Evolutionary conservation across 1,140 invertebrate genomes (phyloP), one percentile per base, ranked within the genome.

Genomic region (Trissolcus basalis): DNA sequence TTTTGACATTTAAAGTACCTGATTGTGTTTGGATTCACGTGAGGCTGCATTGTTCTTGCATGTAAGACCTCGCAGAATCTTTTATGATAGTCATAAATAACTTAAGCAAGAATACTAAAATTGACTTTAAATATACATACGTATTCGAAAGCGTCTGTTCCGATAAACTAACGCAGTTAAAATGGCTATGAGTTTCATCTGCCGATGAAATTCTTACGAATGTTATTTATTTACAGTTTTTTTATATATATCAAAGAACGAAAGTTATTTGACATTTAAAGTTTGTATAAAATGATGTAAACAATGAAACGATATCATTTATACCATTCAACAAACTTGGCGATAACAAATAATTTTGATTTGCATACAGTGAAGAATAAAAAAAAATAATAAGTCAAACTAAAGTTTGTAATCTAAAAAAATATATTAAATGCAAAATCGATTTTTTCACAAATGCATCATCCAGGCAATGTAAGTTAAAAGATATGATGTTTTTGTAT

Each of bases 91-190:
- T 70, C 59, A 73, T 78, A 78, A 78, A 73, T 73, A 78, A 78
- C 69, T 78, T 78, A 78, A 69, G 61, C 56, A 55, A 68, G 56
- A 71, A 76, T 71, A 77, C 56, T 78, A 78, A 73, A 78, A 73
- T 70, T 73, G 69, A 73, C 76, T 78, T 73, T 70, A 73, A 73
- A 73, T 73, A 73, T 64, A 73, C 49, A 65, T 78, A 72, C 58
- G 48, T 56, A 47, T 53, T 59, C 56, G 15, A 48, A 54, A 73
- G 60, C 59, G 48, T 61, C 53, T 19, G 64, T 72, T 68, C 50
- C 45, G 68, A 63, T 55, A 56, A 72, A 51, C 56, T 63, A 68
- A 71, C 68, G 49, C 65, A 63, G 48, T 69, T 76, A 60, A 65
- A 69, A 76, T 76, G 73, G 73, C 73, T 76, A 56, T 47, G 65